phyloP scores from a whole-genome alignment of 1,140 invertebrate genomes.

The Cataglyphis hispanica region DNA sequence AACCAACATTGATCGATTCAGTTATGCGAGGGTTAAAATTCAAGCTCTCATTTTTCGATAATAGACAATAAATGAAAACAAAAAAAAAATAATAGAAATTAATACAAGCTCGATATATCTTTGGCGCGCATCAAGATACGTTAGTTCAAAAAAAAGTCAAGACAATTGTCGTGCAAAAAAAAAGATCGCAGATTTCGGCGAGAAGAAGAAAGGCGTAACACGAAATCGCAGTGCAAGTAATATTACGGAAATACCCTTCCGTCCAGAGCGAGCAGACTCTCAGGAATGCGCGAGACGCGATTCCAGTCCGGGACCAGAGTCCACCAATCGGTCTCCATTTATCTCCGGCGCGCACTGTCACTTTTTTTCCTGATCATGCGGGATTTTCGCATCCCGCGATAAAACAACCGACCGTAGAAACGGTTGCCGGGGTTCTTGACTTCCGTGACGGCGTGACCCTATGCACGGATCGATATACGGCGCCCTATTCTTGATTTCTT shows the following conservation, averaged over 20 bases:
- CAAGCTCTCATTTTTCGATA: not conserved
- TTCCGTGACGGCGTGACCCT: conserved; percentile 69
- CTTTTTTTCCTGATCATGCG: conserved; percentile 33
- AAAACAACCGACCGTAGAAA: conserved; percentile 79
- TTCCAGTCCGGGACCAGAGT: conserved; percentile 86
- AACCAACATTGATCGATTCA: not conserved
- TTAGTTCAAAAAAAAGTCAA: not conserved
- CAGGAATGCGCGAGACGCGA: conserved; percentile 85
- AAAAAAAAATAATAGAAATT: not conserved
- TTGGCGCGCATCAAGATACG: not conserved
- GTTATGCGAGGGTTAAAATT: not conserved
- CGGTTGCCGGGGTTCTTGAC: conserved; percentile 80
- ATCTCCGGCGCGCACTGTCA: conserved; percentile 66
- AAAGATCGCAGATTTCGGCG: conserved; percentile 7
- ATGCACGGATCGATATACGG: conserved; percentile 77
- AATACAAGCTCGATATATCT: not conserved
- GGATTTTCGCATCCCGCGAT: conserved; percentile 61
- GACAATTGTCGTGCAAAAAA: not conserved
- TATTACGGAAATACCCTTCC: conserved; percentile 86
- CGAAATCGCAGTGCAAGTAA: not conserved
- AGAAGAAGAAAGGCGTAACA: not conserved
- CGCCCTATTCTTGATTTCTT: conserved; percentile 67
- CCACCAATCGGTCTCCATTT: conserved; percentile 89
- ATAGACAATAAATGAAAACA: not conserved
- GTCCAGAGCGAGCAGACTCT: conserved; percentile 88